These are phyloP conservation scores for Papilio protenor DNA, from an alignment of 2,888 invertebrate species.

Conservation along the genomic window DNA sequence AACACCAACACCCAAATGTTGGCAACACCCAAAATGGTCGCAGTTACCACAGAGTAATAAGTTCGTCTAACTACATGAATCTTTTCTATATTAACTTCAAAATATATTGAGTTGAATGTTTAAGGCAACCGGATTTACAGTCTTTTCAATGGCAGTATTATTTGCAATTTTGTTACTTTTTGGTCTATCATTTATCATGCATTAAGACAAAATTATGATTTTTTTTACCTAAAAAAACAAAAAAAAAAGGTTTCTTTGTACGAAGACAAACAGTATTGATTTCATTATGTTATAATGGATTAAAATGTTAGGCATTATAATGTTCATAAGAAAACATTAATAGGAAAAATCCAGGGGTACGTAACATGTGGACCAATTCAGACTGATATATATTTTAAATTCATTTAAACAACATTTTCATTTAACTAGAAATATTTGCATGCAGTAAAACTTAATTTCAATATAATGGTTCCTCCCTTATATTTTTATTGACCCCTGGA, in stretches of 20 bases:
- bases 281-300: not conserved
- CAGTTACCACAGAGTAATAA: not conserved
- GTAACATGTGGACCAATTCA: not conserved
- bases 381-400: not conserved
- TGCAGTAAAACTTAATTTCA: not conserved
- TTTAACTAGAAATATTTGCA: not conserved
- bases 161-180: constrained; percentile 12
- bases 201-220: not conserved
- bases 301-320: not conserved
- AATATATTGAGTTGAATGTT: constrained; percentile 18
- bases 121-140: constrained; percentile 42
- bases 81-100: constrained; percentile 5
- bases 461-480: too few relatives aligned
- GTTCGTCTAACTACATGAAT: constrained; percentile 2
- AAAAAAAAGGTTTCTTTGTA: not conserved
- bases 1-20: not conserved
- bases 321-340: not conserved
- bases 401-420: not conserved
- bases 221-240: not conserved
- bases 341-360: not conserved
- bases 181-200: constrained; percentile 22
- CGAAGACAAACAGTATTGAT: not conserved
- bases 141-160: constrained; percentile 41
- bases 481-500: not conserved
- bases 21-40: not conserved